phyloP scores from a whole-genome alignment of 2,797 vertebrate species.

The Mus spretus region DNA sequence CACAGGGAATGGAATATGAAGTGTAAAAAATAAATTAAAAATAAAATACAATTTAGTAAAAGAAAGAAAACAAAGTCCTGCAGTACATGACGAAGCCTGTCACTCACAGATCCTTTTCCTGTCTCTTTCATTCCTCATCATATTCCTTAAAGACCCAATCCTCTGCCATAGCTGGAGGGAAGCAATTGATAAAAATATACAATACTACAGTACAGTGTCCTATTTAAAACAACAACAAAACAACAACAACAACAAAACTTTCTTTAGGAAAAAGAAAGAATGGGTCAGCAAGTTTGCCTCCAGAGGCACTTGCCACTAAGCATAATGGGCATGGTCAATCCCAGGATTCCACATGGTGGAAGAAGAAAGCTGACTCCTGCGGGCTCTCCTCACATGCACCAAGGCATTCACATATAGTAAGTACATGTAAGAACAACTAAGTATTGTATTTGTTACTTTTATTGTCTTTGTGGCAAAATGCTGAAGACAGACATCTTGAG shows the following conservation, averaged over 20 bases:
- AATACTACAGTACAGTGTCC: not conserved
- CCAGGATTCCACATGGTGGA: not conserved
- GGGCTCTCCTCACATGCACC: not conserved
- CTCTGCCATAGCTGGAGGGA: not conserved
- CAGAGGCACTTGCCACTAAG: not conserved
- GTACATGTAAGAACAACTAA: not conserved
- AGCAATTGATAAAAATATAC: constrained; percentile 8
- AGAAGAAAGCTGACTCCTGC: not conserved
- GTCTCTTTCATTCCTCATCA: not conserved
- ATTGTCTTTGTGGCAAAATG: not conserved
- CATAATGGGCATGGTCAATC: not conserved
- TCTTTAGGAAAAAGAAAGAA: not conserved
- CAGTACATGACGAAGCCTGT: not conserved
- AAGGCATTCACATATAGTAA: not conserved
- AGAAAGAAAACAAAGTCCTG: not conserved
- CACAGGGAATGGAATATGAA: no score
- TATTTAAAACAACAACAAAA: no score
- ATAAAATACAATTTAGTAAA: no score
- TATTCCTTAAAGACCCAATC: not conserved
- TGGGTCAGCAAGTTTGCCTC: not conserved
- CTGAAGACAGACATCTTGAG: not conserved
- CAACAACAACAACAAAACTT: not conserved
- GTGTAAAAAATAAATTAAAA: no score
- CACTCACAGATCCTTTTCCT: not conserved
- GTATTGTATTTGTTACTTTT: not conserved